Evolutionary conservation across 2,797 vertebrate genomes (phyloP).

Genomic region (Ptychobarbus kaznakovi): DNA sequence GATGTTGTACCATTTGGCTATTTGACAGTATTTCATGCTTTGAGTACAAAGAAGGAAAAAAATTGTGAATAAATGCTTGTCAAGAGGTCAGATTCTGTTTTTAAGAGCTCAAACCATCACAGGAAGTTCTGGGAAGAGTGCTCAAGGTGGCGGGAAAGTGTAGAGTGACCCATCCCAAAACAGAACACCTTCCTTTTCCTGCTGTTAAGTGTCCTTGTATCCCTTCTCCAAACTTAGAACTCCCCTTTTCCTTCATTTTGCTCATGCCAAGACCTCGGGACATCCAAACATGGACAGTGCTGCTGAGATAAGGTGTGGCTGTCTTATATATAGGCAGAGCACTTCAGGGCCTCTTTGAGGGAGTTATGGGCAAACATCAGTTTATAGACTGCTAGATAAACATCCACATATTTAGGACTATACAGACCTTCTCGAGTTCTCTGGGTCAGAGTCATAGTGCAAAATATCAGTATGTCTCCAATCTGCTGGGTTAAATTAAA

Average conservation of each 20-base stretch:
- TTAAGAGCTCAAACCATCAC: conserved; percentile 26
- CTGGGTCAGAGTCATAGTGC: neutral
- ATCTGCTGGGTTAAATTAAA: conserved; percentile 1
- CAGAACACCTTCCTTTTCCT: conserved; percentile 58
- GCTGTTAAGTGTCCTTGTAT: conserved; percentile 58
- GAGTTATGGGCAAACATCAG: conserved; percentile 54
- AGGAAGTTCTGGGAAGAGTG: conserved; percentile 53
- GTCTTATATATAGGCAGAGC: conserved; percentile 53
- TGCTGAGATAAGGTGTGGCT: conserved; percentile 55
- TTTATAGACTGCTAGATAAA: conserved; percentile 58
- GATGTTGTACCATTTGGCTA: conserved; percentile 53
- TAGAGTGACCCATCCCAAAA: conserved; percentile 55
- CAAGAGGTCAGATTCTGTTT: conserved; percentile 41
- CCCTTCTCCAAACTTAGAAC: conserved; percentile 60
- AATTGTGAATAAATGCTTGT: conserved; percentile 23
- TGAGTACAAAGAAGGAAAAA: conserved; percentile 9
- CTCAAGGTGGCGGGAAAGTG: conserved; percentile 59
- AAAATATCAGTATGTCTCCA: neutral
- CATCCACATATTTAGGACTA: conserved; percentile 54
- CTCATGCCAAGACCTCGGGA: conserved; percentile 32
- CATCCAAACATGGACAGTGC: conserved; percentile 56
- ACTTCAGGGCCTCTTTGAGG: conserved; percentile 52
- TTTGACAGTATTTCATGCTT: conserved; percentile 35
- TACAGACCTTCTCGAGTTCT: conserved; percentile 20
- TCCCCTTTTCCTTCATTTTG: conserved; percentile 57